phyloP scores from a whole-genome alignment of 2,888 invertebrate species.

The Rhagonycha lutea region DNA sequence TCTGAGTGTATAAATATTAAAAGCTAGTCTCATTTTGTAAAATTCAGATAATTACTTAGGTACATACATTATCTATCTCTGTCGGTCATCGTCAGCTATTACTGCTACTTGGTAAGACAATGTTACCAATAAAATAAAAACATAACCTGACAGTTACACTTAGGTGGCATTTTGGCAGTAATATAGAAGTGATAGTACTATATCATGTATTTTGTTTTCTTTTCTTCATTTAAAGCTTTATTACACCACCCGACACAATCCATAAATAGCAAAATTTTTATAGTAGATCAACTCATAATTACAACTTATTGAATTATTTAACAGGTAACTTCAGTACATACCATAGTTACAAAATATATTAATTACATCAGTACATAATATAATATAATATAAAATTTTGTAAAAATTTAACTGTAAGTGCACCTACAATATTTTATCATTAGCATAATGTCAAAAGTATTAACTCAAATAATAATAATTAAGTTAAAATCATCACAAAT shows the following conservation, averaged over 20 bases:
- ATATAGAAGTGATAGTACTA: not conserved
- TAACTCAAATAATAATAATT: conserved; percentile 6
- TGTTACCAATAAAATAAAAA: not conserved
- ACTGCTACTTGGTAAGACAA: not conserved
- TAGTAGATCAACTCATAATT: conserved; percentile 3
- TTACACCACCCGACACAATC: not conserved
- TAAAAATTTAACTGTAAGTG: conserved; percentile 2
- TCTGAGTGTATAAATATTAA: conserved; percentile 4
- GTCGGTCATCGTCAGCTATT: not conserved
- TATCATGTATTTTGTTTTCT: not conserved
- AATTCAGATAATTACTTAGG: conserved; percentile 1
- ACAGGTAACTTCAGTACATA: conserved; percentile 13
- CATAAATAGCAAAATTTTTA: not conserved
- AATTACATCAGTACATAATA: conserved; percentile 6
- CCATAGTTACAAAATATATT: conserved; percentile 9
- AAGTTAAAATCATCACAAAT: conserved; percentile 22
- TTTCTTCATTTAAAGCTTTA: not conserved
- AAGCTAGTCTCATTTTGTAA: conserved; percentile 2
- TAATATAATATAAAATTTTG: not conserved
- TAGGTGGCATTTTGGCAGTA: not conserved
- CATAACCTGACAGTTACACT: conserved; percentile 1
- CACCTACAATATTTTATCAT: conserved; percentile 9
- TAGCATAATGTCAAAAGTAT: conserved; percentile 11
- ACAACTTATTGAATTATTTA: conserved; percentile 10
- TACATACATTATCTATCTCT: not conserved